These are phyloP conservation scores for Trogon surrucura DNA, from an alignment of 2,113 vertebrate genomes.

Conservation along the genomic window DNA sequence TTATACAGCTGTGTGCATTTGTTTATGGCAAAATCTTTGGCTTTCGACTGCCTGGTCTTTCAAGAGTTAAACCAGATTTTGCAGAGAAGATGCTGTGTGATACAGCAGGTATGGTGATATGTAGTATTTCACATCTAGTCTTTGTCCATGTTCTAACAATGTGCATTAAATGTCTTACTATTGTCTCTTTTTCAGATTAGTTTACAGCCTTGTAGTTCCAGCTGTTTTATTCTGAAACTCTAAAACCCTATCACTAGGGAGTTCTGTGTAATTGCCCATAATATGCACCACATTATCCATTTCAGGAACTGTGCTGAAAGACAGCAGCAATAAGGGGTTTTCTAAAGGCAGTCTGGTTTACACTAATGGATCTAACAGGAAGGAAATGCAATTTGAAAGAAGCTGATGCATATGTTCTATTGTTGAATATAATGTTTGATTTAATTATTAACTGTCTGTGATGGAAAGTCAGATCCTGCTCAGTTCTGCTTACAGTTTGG, in stretches of 20 bases:
- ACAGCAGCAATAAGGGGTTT: slow-evolving; percentile 87
- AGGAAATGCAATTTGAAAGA: slow-evolving; percentile 97
- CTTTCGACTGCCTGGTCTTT: not conserved
- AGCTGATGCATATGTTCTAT: slow-evolving; percentile 93
- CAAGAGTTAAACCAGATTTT: slow-evolving; percentile 29
- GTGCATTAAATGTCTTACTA: slow-evolving; percentile 54
- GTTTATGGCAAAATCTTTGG: not conserved
- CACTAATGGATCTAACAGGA: slow-evolving; percentile 92
- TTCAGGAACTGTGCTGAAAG: slow-evolving; percentile 88
- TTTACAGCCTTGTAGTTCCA: slow-evolving; percentile 82
- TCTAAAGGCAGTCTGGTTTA: slow-evolving; percentile 90
- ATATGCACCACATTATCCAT: slow-evolving; percentile 91
- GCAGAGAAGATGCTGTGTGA: not conserved
- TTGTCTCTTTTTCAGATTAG: slow-evolving; percentile 78
- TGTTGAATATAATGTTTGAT: slow-evolving; percentile 93
- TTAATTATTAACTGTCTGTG: slow-evolving; percentile 93
- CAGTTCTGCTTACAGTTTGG: slow-evolving; percentile 71
- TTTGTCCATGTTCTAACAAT: slow-evolving; percentile 57
- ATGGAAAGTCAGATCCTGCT: slow-evolving; percentile 84
- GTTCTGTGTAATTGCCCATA: slow-evolving; percentile 92
- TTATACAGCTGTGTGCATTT: not conserved
- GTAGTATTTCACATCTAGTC: slow-evolving; percentile 16
- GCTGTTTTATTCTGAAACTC: slow-evolving; percentile 87
- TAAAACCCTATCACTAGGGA: slow-evolving; percentile 84
- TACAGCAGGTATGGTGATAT: not conserved